phyloP scores from a whole-genome alignment of 2,888 invertebrate genomes.

The Eucera pruinosa region DNA sequence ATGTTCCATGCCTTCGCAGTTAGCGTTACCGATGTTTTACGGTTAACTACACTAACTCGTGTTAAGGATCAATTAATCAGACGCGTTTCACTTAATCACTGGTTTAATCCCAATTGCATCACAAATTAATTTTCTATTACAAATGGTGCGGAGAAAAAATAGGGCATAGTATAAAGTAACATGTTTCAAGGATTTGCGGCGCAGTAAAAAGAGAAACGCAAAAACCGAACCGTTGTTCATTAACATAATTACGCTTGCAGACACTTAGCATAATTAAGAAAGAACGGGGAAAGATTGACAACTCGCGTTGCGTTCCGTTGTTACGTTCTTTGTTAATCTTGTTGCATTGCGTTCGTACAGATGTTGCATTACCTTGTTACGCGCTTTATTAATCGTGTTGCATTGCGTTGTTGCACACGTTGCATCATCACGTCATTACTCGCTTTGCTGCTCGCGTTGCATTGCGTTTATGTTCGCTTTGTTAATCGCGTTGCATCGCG shows the following conservation, averaged over 20 bases:
- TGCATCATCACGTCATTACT: too few relatives aligned
- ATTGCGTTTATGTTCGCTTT: too few relatives aligned
- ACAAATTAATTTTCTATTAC: background rate
- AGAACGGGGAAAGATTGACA: constrained; percentile 2
- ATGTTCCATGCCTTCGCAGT: too few relatives aligned
- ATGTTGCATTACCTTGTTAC: too few relatives aligned
- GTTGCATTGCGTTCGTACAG: too few relatives aligned
- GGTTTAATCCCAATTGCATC: background rate
- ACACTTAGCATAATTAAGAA: constrained; percentile 29
- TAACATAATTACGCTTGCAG: constrained; percentile 38
- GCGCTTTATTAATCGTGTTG: too few relatives aligned
- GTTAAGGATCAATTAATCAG: too few relatives aligned
- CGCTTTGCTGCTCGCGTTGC: too few relatives aligned
- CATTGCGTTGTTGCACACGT: too few relatives aligned
- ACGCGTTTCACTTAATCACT: background rate
- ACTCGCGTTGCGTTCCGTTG: background rate
- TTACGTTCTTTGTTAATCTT: too few relatives aligned
- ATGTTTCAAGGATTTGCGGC: constrained; percentile 18
- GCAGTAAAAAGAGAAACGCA: background rate
- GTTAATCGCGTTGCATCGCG: too few relatives aligned
- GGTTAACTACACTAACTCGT: background rate
- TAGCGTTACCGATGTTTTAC: too few relatives aligned
- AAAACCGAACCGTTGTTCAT: constrained; percentile 37
- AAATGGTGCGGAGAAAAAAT: background rate
- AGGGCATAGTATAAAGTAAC: background rate